These are phyloP conservation scores for Strigamia maritima DNA, from an alignment of 2,888 invertebrate species.

Conservation along the genomic window DNA sequence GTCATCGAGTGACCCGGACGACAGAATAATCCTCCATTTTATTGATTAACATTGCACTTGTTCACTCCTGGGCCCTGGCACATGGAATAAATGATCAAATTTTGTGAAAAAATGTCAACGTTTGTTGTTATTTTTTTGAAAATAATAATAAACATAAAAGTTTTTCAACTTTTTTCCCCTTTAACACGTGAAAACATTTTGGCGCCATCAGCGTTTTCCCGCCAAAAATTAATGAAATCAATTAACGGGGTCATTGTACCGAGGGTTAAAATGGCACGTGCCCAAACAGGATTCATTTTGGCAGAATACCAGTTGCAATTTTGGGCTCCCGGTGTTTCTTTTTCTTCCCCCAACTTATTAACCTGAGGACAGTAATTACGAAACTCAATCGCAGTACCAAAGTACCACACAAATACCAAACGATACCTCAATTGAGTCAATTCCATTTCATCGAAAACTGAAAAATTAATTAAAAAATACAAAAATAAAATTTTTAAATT, in stretches of 20 bases:
- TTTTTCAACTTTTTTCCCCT: not conserved
- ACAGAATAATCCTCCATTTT: slow-evolving; percentile 20
- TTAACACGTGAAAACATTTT: not conserved
- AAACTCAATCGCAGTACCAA: not conserved
- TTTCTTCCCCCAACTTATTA: not conserved
- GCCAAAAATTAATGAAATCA: slow-evolving; percentile 10
- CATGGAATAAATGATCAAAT: slow-evolving; percentile 1
- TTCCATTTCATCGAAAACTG: too few relatives aligned
- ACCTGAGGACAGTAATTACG: not conserved
- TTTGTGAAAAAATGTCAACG: not conserved
- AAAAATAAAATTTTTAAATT: too few relatives aligned
- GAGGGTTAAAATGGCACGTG: slow-evolving; percentile 22
- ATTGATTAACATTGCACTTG: slow-evolving; percentile 24
- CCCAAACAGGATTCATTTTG: slow-evolving; percentile 12
- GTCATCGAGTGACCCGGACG: not conserved
- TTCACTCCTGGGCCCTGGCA: slow-evolving; percentile 21
- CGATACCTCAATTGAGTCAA: too few relatives aligned
- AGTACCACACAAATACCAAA: too few relatives aligned
- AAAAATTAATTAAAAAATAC: too few relatives aligned
- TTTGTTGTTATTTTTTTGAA: not conserved
- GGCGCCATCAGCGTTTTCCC: not conserved
- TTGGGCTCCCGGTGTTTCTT: not conserved
- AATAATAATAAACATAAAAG: not conserved
- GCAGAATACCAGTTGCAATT: not conserved
- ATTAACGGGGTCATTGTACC: slow-evolving; percentile 28